Percentiles rank a stretch among this genome's conserved stretches.
Evolutionary conservation across 2,888 invertebrate species (phyloP).

Genomic region (Smittia aterrima): DNA sequence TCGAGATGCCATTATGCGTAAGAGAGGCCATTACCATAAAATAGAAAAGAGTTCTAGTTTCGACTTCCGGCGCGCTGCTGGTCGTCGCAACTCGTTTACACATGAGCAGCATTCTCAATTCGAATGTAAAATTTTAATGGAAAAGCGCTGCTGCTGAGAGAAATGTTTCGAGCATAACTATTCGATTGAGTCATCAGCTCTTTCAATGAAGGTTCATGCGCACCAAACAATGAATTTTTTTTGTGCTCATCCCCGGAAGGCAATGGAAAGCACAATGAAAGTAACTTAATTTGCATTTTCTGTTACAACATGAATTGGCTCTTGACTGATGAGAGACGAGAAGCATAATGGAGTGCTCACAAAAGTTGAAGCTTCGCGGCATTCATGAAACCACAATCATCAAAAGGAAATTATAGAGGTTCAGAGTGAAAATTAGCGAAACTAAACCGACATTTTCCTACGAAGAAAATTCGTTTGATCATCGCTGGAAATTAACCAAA

Average conservation of each 20-base stretch:
- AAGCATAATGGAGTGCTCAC: no score
- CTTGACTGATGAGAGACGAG: no score
- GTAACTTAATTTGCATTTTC: neutral
- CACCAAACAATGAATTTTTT: neutral
- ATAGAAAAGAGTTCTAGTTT: conserved; percentile 29
- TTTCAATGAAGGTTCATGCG: neutral
- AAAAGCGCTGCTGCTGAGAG: neutral
- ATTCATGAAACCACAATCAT: no score
- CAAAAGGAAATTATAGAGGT: no score
- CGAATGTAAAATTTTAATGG: conserved; percentile 12
- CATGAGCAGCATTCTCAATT: conserved; percentile 10
- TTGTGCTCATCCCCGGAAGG: neutral
- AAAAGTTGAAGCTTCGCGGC: no score
- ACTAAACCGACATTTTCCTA: no score
- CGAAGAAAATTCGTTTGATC: no score
- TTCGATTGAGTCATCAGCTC: neutral
- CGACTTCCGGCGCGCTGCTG: conserved; percentile 23
- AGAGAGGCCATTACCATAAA: conserved; percentile 28
- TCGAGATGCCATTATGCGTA: neutral
- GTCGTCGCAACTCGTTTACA: neutral
- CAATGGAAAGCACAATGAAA: neutral
- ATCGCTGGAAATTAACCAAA: no score
- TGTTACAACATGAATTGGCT: no score
- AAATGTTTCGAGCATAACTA: neutral
- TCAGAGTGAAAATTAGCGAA: no score